These are phyloP conservation scores for Sprattus sprattus DNA, from an alignment of 2,113 vertebrate species.

Conservation along the genomic window DNA sequence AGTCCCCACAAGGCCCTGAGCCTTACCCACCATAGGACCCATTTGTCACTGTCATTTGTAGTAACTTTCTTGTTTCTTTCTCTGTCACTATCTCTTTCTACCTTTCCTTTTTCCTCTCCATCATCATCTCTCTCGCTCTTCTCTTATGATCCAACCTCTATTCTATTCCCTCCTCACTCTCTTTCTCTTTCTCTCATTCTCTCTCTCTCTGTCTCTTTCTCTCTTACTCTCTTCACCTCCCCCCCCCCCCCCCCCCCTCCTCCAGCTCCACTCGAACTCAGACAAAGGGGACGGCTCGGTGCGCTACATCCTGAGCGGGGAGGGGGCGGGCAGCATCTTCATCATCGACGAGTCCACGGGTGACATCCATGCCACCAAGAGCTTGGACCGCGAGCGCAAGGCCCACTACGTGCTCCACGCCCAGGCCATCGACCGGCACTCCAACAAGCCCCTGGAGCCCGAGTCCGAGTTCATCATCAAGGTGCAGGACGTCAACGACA, in stretches of 20 bases:
- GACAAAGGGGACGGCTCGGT: constrained; percentile 89
- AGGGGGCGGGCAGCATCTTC: constrained; percentile 87
- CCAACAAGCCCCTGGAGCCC: constrained; percentile 83
- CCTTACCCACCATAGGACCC: background rate
- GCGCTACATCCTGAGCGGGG: constrained; percentile 86
- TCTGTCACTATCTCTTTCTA: background rate
- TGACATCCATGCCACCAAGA: constrained; percentile 88
- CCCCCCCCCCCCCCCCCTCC: background rate
- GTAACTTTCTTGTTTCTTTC: background rate
- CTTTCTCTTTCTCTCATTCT: background rate
- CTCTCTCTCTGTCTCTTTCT: background rate
- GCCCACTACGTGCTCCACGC: constrained; percentile 86
- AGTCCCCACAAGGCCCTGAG: background rate
- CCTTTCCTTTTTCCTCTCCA: background rate
- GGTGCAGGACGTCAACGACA: constrained; percentile 88
- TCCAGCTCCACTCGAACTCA: constrained; percentile 85
- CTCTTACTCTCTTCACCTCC: background rate
- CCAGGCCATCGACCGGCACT: constrained; percentile 82
- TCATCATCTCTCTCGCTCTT: constrained; percentile 27
- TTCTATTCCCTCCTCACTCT: background rate
- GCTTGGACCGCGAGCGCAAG: constrained; percentile 84
- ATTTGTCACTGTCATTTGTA: background rate
- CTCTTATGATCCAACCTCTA: background rate
- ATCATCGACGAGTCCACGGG: constrained; percentile 86
- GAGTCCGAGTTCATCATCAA: constrained; percentile 90